Base-by-base conservation (phyloP, 2,888 invertebrate species). In the Selenia dentaria region DNA sequence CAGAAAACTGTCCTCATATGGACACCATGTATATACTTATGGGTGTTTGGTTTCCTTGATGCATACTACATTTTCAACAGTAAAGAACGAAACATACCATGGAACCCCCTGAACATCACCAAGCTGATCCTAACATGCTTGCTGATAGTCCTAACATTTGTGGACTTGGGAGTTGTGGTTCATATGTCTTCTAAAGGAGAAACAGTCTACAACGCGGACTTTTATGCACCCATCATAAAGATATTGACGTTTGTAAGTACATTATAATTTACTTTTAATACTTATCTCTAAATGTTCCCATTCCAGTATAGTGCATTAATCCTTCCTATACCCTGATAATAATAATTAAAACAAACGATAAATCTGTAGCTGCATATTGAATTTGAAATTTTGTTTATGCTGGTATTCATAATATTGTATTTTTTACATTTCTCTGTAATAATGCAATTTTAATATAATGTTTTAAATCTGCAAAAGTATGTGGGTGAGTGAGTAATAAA, bases 1-100 rank as follows among this genome's bases (percentile, higher is more conserved):
- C 95, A 98, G 84, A 95, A 95, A 78, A 98, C 98, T 0, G 94
- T 96, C 0, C 83, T 99, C 16, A 92, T 97, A 35, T 99, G 98
- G 98, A 84, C 93, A 22, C 98, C 99, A 0, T 97, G 97, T 79
- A 91, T 92, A 36, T 96, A 96, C 78, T 88, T 98, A 9, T 97
- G 97, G 96, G 59, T 93, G 0, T 94, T 95, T 63, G 91, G 95
- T 3, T 85, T 94, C 24, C 85, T 97, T 56, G 97, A 97, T 68
- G 89, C 93, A 50, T 95, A 92, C 75, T 96, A 96, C 70, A 93
- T 96, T 59, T 75, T 94, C 57, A 92, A 93, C 67, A 96, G 96
- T 80, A 95, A 94, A 85, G 93, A 94, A 71, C 92, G 92, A 74
- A 93, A 95, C 76, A 94, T 97, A 82, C 96, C 96, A 62, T 96